Conservation (phyloP, 1,140 invertebrate species). For the Oryzaephilus surinamensis region DNA sequence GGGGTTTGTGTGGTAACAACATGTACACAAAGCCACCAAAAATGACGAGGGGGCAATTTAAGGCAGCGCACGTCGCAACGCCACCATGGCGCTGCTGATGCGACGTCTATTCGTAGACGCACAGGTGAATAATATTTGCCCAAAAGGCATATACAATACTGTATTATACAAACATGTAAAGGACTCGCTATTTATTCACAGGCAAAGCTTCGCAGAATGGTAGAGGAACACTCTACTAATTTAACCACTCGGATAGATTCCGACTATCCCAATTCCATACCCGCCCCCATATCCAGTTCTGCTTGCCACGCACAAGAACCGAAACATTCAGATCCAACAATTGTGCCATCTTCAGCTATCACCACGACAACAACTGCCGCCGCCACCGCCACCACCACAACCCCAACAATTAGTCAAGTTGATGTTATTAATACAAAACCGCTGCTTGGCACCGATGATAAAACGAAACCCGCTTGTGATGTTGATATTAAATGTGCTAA, state of each 20-base stretch:
- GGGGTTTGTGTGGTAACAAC: constrained; percentile 2
- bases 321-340: constrained; percentile 16
- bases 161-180: neutral
- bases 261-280: constrained; percentile 26
- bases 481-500: constrained; percentile 15
- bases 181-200: constrained; percentile 9
- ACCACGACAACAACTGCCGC: neutral
- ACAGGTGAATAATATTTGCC: constrained; percentile 22
- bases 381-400: neutral
- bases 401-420: constrained; percentile 6
- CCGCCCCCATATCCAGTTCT: constrained; percentile 19
- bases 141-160: too few species aligned
- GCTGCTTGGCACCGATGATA: constrained; percentile 10
- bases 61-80: constrained; percentile 14
- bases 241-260: constrained; percentile 30
- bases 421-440: constrained; percentile 13
- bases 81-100: constrained; percentile 31
- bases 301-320: constrained; percentile 16
- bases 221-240: constrained; percentile 33
- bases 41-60: constrained; percentile 9
- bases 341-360: neutral
- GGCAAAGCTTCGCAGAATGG: constrained; percentile 35
- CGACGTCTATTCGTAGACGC: constrained; percentile 30
- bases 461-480: constrained; percentile 18
- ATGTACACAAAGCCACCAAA: constrained; percentile 1